phyloP scores from a whole-genome alignment of 2,797 vertebrate genomes.

The Thunnus albacares region DNA sequence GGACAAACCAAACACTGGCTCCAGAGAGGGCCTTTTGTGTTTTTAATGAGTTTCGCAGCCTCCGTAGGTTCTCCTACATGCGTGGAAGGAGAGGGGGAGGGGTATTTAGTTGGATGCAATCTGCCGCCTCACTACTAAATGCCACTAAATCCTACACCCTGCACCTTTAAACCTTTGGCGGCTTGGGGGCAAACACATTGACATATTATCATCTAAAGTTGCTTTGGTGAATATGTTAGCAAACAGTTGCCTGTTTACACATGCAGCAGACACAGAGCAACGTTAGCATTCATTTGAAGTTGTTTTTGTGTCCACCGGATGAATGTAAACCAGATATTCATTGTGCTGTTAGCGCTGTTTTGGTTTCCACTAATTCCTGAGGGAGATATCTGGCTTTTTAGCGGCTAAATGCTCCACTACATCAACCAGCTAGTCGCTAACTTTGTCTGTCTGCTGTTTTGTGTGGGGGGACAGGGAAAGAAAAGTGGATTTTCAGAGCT shows the following conservation, averaged over 20 bases:
- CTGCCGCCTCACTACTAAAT: no score
- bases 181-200: background rate
- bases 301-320: background rate
- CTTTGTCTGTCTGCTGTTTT: background rate
- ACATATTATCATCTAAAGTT: background rate
- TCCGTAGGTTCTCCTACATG: no score
- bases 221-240: background rate
- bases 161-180: background rate
- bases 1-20: no score
- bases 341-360: background rate
- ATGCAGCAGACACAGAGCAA: background rate
- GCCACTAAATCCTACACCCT: no score
- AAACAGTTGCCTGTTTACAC: background rate
- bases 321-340: background rate
- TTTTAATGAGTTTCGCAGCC: no score
- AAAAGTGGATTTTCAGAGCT: background rate
- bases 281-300: background rate
- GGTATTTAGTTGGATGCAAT: no score
- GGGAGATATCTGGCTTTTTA: background rate
- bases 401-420: background rate
- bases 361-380: background rate
- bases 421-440: background rate
- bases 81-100: no score
- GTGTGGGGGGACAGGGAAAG: no score
- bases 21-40: no score